Evolutionary conservation across 2,113 vertebrate genomes (phyloP), one percentile per base, ranked within the genome.

Genomic region (Gadus chalcogrammus): DNA sequence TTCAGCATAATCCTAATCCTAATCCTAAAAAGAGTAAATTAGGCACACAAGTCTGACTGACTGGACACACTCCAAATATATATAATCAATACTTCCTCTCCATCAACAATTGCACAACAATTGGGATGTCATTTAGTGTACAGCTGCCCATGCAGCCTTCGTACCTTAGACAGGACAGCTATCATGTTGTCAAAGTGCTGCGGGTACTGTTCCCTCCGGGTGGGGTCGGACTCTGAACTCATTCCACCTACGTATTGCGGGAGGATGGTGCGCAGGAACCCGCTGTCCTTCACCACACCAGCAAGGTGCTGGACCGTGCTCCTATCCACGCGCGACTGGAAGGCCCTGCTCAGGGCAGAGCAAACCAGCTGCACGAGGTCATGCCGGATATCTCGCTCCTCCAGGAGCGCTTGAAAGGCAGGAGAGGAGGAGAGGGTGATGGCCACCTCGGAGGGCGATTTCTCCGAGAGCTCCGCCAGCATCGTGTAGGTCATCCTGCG

Each of bases 381-480:
- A 1, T 79, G 80, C 58, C 92, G 89, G 92, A 97, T 93, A 27
- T 6, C 65, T 5, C 65, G 83, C 64, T 89, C 85, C 5, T 83
- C 81, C 20, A 98, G 88, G 72, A 94, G 79, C 15, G 88, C 82
- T 20, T 86, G 84, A 4, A 97, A 84, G 8, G 86, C 92, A 0
- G 61, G 69, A 74, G 84, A 82, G 20, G 90, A 91, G 35, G 94
- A 93, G 53, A 99, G 93, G 0, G 91, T 93, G 82, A 94, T 93
- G 73, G 90, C 94, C 73, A 96, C 86, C 68, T 91, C 91, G 18
- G 94, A 95, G 0, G 95, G 85, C 0, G 95, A 93, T 82, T 95
- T 93, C 61, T 75, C 73, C 0, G 93, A 85, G 3, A 98, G 94
- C 24, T 84, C 90, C 86, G 93, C 90, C 15, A 99, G 85, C 27